Evolutionary conservation across 2,113 vertebrate genomes (phyloP), one percentile per base, ranked within the genome.

Genomic region (Muntiacus reevesi): DNA sequence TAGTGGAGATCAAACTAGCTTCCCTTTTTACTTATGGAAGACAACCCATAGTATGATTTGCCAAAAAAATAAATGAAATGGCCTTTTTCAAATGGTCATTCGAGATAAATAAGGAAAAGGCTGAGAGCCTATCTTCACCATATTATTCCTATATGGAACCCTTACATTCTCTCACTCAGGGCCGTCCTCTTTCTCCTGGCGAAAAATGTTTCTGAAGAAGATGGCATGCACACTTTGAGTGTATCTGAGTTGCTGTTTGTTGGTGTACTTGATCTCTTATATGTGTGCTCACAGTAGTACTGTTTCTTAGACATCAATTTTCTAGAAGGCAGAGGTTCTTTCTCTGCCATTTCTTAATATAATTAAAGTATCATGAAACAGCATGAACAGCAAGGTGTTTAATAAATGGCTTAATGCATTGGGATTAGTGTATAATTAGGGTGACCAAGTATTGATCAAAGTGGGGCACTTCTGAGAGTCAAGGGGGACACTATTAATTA

Each of bases 391-490:
- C 71, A 74, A 89, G 54, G 55, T 97, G 25, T 54, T 96, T 97
- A 91, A 96, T 92, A 55, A 89, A 82, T 89, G 40, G 19, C 40
- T 82, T 89, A 83, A 78, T 83, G 40, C 11, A 93, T 84, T 54
- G 71, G 6, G 43, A 94, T 96, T 95, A 82, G 45, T 95, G 45
- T 97, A 92, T 74, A 86, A 96, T 95, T 78, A 91, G 30, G 27
- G 33, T 79, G 47, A 89, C 14, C 67, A 62, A 79, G 33, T 82
- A 94, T 19, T 94, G 94, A 91, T 97, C 71, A 96, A 88, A 93
- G 2, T 67, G 17, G n/a, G 54, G 67, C n/a, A 93, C 33, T 86
- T 97, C 8, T 88, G 59, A 95, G 30, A 96, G 25, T 55, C 5
- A 93, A 83, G 89, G 13, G 19, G 19, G 59, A 88, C 17, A 82